Conservation (phyloP, 2,797 vertebrate genomes). For the Xenentodon cancila region DNA sequence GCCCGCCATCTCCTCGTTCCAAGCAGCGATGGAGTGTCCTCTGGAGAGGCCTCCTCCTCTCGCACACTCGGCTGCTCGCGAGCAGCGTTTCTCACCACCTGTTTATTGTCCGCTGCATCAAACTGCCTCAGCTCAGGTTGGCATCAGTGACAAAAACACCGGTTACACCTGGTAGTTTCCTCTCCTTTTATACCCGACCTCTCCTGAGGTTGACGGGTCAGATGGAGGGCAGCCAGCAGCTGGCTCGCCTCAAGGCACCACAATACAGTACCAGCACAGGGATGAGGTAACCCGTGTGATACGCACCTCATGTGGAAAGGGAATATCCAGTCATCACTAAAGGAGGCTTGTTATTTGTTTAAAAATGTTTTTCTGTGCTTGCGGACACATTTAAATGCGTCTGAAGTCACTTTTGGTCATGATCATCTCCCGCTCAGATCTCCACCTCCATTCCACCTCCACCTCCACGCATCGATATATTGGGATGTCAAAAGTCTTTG, state of each 20-base stretch:
- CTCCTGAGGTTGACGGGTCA: constrained; percentile 24
- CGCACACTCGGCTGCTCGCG: constrained; percentile 10
- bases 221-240: constrained; percentile 30
- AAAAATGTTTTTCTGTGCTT: too few species aligned
- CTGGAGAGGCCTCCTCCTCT: constrained; percentile 8
- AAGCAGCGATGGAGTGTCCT: constrained; percentile 16
- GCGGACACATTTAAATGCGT: too few species aligned
- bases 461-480: too few species aligned
- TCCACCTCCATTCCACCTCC: too few species aligned
- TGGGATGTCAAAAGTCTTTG: too few species aligned
- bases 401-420: too few species aligned
- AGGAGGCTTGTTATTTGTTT: too few species aligned
- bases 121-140: constrained; percentile 29
- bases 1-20: constrained; percentile 37
- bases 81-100: neutral
- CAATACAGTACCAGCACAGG: too few species aligned
- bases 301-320: too few species aligned
- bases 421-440: too few species aligned
- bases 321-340: too few species aligned
- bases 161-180: constrained; percentile 37
- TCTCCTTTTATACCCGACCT: constrained; percentile 39
- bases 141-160: neutral
- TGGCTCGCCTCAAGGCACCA: constrained; percentile 1
- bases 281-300: neutral
- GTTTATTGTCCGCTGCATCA: constrained; percentile 47